Conservation (phyloP, 1,140 invertebrate genomes). For the Maniola jurtina region DNA sequence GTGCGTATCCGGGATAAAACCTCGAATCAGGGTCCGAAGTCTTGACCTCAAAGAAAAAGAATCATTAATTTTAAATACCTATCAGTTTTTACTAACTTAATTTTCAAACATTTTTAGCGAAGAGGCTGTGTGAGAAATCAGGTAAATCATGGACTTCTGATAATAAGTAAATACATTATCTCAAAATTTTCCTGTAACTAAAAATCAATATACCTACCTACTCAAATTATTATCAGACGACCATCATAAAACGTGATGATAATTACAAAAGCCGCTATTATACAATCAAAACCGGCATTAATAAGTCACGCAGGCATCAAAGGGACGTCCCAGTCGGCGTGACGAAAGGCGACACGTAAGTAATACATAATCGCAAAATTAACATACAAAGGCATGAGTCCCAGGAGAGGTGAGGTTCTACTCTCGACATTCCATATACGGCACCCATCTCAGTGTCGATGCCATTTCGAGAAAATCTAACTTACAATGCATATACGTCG, state of each 20-base stretch:
- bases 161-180: background rate
- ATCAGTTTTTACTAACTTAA: too few relatives aligned
- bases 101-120: too few relatives aligned
- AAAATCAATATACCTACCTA: background rate
- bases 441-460: slow-evolving; percentile 20
- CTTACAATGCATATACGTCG: slow-evolving; percentile 10
- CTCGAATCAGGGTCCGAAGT: too few relatives aligned
- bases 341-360: slow-evolving; percentile 35
- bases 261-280: slow-evolving; percentile 5
- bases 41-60: too few relatives aligned
- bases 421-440: slow-evolving; percentile 29
- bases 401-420: slow-evolving; percentile 33
- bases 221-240: background rate
- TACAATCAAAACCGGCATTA: slow-evolving; percentile 25
- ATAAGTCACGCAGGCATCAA: slow-evolving; percentile 33
- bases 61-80: too few relatives aligned
- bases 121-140: too few relatives aligned
- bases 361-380: slow-evolving; percentile 47
- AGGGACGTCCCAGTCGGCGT: slow-evolving; percentile 32
- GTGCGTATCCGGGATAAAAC: too few relatives aligned
- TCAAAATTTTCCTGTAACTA: background rate
- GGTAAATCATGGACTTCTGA: background rate
- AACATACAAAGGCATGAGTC: slow-evolving; percentile 49
- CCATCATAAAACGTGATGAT: slow-evolving; percentile 1
- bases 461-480: slow-evolving; percentile 24